Conservation (phyloP, 2,888 invertebrate species). For the Harpalus rubripes region DNA sequence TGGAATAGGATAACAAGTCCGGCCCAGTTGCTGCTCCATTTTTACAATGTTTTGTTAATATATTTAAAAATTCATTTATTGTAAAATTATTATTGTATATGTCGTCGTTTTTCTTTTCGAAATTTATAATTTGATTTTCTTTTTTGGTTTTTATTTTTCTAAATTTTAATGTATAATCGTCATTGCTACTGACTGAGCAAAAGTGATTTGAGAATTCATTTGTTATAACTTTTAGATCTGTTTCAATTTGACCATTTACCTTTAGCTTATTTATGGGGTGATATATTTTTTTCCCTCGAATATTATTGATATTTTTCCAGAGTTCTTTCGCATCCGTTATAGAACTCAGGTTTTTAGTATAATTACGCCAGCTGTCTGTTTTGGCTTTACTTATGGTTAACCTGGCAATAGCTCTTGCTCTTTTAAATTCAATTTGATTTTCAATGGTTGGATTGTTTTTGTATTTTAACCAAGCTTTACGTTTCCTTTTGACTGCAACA, state of each 20-base stretch:
- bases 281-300: not conserved
- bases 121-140: not conserved
- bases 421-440: slow-evolving; percentile 7
- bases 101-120: not conserved
- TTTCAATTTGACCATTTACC: not conserved
- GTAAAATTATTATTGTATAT: not conserved
- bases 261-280: not conserved
- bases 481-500: not conserved
- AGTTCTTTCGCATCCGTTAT: not conserved
- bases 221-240: not conserved
- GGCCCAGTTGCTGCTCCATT: not conserved
- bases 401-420: not conserved
- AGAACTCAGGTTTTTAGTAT: not conserved
- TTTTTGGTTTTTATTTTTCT: slow-evolving; percentile 9
- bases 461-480: not conserved
- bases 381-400: not conserved
- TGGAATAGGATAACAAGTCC: not conserved
- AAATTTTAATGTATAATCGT: not conserved
- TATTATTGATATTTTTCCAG: not conserved
- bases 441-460: not conserved
- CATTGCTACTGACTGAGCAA: not conserved
- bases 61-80: not conserved
- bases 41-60: not conserved
- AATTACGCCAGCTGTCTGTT: slow-evolving; percentile 12
- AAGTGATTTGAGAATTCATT: slow-evolving; percentile 7